Evolutionary conservation across 2,888 invertebrate species (phyloP).

Genomic region (Tachina grossa): DNA sequence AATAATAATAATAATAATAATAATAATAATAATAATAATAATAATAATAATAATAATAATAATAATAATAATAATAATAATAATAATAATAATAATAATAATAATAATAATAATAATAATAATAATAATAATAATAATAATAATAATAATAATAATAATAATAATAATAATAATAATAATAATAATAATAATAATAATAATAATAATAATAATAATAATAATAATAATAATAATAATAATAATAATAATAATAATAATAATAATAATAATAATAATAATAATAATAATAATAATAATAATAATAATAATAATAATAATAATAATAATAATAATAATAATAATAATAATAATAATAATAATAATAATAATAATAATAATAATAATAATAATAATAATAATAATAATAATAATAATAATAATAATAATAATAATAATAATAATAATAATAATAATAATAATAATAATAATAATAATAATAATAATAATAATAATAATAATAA

Average conservation of each 20-base stretch:
- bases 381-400: conserved; percentile 9
- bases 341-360: conserved; percentile 13
- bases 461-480: conserved; percentile 7
- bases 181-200: conserved; percentile 12
- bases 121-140: conserved; percentile 6
- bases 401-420: conserved; percentile 1
- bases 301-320: conserved; percentile 6
- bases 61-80: conserved; percentile 4
- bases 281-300: conserved; percentile 7
- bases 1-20: conserved; percentile 12
- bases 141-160: conserved; percentile 6
- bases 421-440: conserved; percentile 4
- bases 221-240: conserved; percentile 1
- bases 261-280: conserved; percentile 6
- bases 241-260: conserved; percentile 4
- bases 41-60: conserved; percentile 1
- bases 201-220: conserved; percentile 9
- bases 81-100: conserved; percentile 6
- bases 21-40: conserved; percentile 9
- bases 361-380: conserved; percentile 12
- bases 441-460: conserved; percentile 6
- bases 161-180: conserved; percentile 13
- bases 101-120: conserved; percentile 7
- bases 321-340: conserved; percentile 6
- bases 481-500: conserved; percentile 6